Conservation (phyloP, 2,113 vertebrate genomes). For the Acinonyx jubatus region DNA sequence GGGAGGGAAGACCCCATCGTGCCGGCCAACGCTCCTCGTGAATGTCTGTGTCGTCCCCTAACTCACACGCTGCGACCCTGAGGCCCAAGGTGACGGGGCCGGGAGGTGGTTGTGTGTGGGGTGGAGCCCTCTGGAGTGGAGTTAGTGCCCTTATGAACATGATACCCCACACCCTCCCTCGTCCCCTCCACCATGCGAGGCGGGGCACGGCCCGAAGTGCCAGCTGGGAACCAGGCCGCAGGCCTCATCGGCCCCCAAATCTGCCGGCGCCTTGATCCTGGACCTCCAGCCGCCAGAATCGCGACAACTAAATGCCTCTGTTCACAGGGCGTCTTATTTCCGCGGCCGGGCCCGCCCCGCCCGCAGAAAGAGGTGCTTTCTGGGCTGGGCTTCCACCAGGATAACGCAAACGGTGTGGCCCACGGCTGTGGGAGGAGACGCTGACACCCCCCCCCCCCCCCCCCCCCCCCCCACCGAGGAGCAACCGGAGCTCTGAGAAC, state of each 20-base stretch:
- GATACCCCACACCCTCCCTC: too few species aligned
- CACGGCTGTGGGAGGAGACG: background rate
- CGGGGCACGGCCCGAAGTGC: background rate
- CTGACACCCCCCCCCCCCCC: background rate
- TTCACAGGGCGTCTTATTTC: fast-evolving
- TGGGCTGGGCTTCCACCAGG: background rate
- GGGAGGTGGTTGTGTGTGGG: background rate
- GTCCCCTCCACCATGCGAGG: too few species aligned
- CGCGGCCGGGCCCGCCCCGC: background rate
- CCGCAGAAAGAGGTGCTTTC: background rate
- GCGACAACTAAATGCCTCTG: fast-evolving
- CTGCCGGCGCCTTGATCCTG: background rate
- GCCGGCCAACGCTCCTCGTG: fast-evolving
- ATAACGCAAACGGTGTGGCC: background rate
- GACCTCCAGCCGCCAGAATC: background rate
- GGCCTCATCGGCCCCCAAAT: background rate
- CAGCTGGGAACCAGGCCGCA: background rate
- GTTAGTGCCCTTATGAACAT: background rate
- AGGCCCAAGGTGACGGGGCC: background rate
- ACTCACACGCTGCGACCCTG: background rate
- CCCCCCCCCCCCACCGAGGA: background rate
- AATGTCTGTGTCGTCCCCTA: background rate
- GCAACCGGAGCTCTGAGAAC: background rate
- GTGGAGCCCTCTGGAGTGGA: background rate
- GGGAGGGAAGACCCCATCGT: background rate